Evolutionary conservation across 2,113 vertebrate genomes (phyloP).

Genomic region (Lepus americanus): DNA sequence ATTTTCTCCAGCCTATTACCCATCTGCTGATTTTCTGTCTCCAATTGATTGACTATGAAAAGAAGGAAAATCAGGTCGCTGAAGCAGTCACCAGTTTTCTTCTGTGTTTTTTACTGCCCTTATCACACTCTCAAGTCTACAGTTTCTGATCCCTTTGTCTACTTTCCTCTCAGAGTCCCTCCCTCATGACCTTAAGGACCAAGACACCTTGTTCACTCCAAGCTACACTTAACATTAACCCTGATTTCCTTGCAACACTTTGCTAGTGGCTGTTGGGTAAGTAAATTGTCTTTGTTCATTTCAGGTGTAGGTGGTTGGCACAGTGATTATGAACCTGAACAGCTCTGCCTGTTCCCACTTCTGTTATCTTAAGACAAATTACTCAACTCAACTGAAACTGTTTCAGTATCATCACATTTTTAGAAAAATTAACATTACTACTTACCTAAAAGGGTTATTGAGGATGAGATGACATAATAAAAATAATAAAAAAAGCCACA

Average conservation of each 20-base stretch:
- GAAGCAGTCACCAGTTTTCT: background rate
- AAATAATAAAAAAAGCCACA: slow-evolving; percentile 1
- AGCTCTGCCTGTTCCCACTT: background rate
- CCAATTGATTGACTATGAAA: background rate
- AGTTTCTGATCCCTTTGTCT: background rate
- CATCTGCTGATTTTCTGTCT: background rate
- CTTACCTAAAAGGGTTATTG: background rate
- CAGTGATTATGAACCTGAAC: background rate
- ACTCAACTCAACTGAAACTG: background rate
- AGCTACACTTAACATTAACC: background rate
- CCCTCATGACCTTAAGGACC: background rate
- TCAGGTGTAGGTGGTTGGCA: background rate
- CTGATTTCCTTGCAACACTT: background rate
- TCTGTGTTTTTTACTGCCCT: background rate
- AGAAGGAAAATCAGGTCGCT: background rate
- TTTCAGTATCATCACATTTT: background rate
- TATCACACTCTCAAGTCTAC: background rate
- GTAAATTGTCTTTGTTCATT: background rate
- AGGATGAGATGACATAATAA: background rate
- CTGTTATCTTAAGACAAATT: background rate
- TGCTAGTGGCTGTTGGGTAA: background rate
- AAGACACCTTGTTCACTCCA: background rate
- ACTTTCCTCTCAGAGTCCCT: background rate
- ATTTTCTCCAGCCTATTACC: background rate
- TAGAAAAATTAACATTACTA: slow-evolving; percentile 1